Evolutionary conservation across 2,113 vertebrate species (phyloP).

Genomic region (Tautogolabrus adspersus): DNA sequence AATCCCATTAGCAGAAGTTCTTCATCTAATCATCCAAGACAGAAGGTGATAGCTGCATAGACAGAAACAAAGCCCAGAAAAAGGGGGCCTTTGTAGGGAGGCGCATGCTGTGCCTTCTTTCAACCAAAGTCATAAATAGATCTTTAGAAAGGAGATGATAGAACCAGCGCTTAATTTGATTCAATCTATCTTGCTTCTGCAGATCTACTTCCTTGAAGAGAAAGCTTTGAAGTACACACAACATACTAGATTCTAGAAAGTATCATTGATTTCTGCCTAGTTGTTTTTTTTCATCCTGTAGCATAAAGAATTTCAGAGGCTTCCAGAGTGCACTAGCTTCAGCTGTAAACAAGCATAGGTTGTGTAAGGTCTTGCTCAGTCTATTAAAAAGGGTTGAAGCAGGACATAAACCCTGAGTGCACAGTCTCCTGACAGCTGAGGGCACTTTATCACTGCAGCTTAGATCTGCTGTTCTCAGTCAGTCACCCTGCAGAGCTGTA

Average conservation of each 20-base stretch:
- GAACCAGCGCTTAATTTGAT: neutral
- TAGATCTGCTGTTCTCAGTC: conserved; percentile 24
- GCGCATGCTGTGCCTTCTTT: neutral
- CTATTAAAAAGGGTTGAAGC: conserved; percentile 55
- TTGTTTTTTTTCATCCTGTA: neutral
- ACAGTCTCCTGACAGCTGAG: conserved; percentile 45
- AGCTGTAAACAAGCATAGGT: conserved; percentile 41
- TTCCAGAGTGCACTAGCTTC: conserved; percentile 22
- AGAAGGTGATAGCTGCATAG: conserved; percentile 35
- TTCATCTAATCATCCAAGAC: conserved; percentile 55
- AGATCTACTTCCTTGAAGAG: neutral
- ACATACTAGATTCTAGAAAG: neutral
- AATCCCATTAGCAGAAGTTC: conserved; percentile 67
- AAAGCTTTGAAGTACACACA: neutral
- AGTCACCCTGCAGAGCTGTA: conserved; percentile 14
- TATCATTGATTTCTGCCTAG: conserved; percentile 5
- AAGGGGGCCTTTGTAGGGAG: neutral
- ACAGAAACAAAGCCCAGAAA: conserved; percentile 13
- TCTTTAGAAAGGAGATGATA: neutral
- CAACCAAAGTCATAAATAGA: neutral
- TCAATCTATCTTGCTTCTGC: neutral
- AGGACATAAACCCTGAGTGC: conserved; percentile 44
- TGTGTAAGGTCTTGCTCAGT: conserved; percentile 55
- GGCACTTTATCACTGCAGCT: conserved; percentile 47
- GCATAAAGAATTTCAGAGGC: conserved; percentile 2